A percentile compares a stretch with the other conserved stretches of the same genome.
These are phyloP conservation scores for Disparrhopalites patrizii DNA, from an alignment of 2,888 invertebrate genomes.

Conservation along the genomic window DNA sequence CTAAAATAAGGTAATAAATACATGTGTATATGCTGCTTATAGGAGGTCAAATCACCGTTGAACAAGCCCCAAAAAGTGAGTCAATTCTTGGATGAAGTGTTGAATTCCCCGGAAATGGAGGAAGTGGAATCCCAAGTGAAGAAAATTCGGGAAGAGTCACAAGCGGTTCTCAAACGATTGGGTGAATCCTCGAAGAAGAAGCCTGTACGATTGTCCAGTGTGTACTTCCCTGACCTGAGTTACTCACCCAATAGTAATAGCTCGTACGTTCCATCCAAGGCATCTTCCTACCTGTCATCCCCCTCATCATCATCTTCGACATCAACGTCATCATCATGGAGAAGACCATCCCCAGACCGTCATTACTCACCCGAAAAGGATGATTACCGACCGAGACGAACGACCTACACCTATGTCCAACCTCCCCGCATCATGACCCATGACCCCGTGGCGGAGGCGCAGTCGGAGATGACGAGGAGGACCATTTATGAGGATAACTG, in stretches of 20 bases:
- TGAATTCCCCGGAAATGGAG: conserved; percentile 24
- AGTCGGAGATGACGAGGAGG: conserved; percentile 24
- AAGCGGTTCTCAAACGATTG: conserved; percentile 18
- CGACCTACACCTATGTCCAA: neutral
- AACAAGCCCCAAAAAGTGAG: no score
- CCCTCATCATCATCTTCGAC: neutral
- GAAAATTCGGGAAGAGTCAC: conserved; percentile 22
- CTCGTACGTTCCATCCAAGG: neutral
- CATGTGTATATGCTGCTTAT: no score
- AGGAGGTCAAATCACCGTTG: no score
- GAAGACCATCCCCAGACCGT: neutral
- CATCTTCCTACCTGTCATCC: neutral
- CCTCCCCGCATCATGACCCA: neutral
- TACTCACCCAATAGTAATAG: conserved; percentile 16
- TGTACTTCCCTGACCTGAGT: conserved; percentile 24
- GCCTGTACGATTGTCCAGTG: conserved; percentile 21
- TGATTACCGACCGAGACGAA: neutral
- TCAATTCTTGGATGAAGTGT: conserved; percentile 15
- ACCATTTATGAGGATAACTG: conserved; percentile 20
- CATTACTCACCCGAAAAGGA: conserved; percentile 4
- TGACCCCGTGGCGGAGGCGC: conserved; percentile 24
- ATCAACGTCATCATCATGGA: neutral
- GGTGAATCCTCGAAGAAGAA: conserved; percentile 22
- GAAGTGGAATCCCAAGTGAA: conserved; percentile 18
- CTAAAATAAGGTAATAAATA: no score